Conservation (phyloP, 1,140 invertebrate species). For the Psix sp. region DNA sequence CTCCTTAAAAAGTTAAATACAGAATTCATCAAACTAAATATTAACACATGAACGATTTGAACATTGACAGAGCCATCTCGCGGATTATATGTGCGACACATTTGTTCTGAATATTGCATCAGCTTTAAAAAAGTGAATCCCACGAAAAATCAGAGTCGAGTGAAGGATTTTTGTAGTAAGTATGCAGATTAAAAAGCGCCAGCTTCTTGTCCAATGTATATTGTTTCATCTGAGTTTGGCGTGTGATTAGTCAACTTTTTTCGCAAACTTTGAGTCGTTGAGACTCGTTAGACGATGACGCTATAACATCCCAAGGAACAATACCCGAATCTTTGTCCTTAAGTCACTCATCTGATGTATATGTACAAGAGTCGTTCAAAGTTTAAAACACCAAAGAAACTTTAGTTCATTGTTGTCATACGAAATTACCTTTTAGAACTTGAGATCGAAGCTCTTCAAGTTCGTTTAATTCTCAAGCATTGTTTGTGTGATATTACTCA, state of each 20-base stretch:
- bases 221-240: conserved; percentile 21
- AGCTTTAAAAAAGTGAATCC: conserved; percentile 33
- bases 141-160: conserved; percentile 15
- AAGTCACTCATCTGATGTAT: conserved; percentile 9
- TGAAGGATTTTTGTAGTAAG: conserved; percentile 20
- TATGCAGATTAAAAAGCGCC: conserved; percentile 20
- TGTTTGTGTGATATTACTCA: conserved; percentile 1
- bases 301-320: conserved; percentile 29
- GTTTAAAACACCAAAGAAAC: conserved; percentile 18
- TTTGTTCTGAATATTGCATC: conserved; percentile 17
- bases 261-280: conserved; percentile 11
- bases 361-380: conserved; percentile 17
- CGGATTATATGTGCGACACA: conserved; percentile 18
- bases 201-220: conserved; percentile 9
- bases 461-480: conserved; percentile 4
- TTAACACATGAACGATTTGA: conserved; percentile 7
- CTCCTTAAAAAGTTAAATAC: too few species aligned
- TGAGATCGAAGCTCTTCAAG: conserved; percentile 4
- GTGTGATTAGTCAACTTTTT: conserved; percentile 29
- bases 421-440: conserved; percentile 1
- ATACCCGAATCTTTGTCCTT: conserved; percentile 22
- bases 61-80: conserved; percentile 13
- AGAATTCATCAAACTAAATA: too few species aligned
- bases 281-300: conserved; percentile 18
- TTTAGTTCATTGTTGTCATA: conserved; percentile 15